Base-by-base conservation (phyloP, 2,888 invertebrate species). In the Epirrita christyi region DNA sequence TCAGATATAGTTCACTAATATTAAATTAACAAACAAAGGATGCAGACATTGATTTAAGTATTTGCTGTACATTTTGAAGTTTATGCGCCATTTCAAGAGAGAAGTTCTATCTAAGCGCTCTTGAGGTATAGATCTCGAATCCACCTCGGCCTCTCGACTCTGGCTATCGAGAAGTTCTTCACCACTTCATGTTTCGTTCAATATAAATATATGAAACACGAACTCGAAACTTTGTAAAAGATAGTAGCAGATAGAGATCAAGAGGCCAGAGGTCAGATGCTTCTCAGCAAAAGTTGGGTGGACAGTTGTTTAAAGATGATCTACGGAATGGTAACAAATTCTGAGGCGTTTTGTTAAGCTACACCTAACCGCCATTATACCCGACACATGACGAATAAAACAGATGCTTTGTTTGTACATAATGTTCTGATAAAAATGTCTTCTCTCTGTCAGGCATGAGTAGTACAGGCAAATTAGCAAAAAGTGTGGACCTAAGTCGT, bases 101-200 rank as follows among this genome's bases (percentile, higher is more conserved):
- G 28, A 36, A 36, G 21, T 41, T 40, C 32, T 32, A 32, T 49
- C 40, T 32, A 32, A 53, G 45, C 27, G 11, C 10, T 34, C 38
- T 48, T 50, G 14, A 55, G 32, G 21, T 32, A 55, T 15, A 14
- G 5, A 46, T 53, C 40, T 44, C 38, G 13, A 53, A 40, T 32
- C 44, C 28, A 51, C 36, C 51, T 51, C 21, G 14, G 2, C 13
- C 38, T 55, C 44, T 49, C 36, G 36, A 41, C 45, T 42, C 2
- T 27, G 32, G 27, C 36, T 14, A 45, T 50, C 45, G 36, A 56
- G n/a, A 49, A 49, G 21, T 54, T 54, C 15, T 36, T n/a, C 13
- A 15, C 27, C 44, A 14, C 55, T 45, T 53, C 27, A 8, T 38
- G 21, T 43, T 29, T 41, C 14, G 10, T 41, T 45, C 45, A 6